Conservation (phyloP, 2,797 vertebrate species). For the Phaenicophaeus curvirostris region DNA sequence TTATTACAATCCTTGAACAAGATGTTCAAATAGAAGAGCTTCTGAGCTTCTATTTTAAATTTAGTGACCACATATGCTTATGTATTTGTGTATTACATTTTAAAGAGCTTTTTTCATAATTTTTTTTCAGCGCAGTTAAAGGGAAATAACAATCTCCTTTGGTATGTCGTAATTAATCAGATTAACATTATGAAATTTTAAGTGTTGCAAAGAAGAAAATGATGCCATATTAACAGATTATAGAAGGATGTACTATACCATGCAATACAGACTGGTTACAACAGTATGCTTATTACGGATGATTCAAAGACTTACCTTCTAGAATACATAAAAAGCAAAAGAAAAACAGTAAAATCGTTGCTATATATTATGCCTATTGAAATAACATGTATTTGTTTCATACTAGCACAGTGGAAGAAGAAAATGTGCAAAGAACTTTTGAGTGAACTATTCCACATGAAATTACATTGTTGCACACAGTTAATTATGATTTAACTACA, state of each 20-base stretch:
- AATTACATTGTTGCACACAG: not conserved
- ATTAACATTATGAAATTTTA: not conserved
- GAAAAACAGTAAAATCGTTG: not conserved
- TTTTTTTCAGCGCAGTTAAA: not conserved
- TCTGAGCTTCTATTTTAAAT: not conserved
- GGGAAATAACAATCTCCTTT: not conserved
- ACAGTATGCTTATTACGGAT: not conserved
- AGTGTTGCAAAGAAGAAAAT: not conserved
- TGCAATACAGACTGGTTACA: not conserved
- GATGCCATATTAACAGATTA: not conserved
- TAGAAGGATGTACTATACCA: not conserved
- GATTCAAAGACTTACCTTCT: slow-evolving; percentile 2
- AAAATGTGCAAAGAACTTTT: not conserved
- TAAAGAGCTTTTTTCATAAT: not conserved
- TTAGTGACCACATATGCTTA: not conserved
- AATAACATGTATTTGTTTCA: not conserved
- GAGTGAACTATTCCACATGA: not conserved
- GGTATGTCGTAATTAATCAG: not conserved
- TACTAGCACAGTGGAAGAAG: not conserved
- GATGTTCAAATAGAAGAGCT: not conserved
- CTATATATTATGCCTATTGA: not conserved
- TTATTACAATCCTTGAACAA: not conserved
- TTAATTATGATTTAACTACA: slow-evolving; percentile 18
- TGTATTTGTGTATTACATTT: not conserved
- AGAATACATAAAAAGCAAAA: not conserved